Base-by-base conservation (phyloP, 2,888 invertebrate genomes). In the Mamestra brassicae region DNA sequence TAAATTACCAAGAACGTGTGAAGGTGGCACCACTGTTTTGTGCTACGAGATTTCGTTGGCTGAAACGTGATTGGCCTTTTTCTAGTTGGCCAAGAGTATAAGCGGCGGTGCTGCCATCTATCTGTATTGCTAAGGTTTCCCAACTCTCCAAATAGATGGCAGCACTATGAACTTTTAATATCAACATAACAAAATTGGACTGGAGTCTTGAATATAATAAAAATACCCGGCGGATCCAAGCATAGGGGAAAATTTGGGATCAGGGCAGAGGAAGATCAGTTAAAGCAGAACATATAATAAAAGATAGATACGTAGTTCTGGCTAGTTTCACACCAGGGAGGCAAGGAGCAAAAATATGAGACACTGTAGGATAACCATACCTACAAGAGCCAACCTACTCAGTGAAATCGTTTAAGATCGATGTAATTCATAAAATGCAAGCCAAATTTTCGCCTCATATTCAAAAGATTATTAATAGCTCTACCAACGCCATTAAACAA, bases 111-210 rank as follows among this genome's bases (percentile, higher is more conserved):
- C 80, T 79, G 84, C 80, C 83, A 80, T 62, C 83, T 80, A 50
- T 13, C 6, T 6, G 0, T 1, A 8, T 8, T 52, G 0, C 17
- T 0, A 26, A 0, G 10, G 34, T 42, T 26, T n/a, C 15, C 11
- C 15, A 7, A 52, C 11, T 47, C 13, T 13, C 3, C 52, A 3
- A 52, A 63, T 63, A 87, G 86, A 87, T 85, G 86, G 84, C 86
- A 80, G 74, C 82, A 82, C 80, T 47, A 13, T 47, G 10, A 36
- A 50, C 36, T 36, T 47, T 26, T 42, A 42, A 47, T n/a, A 13
- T 0, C 34, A 42, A 36, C 15, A 4, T 1, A 58, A 47, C 60
- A 36, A 61, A 6, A 26, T 60, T 52, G 0, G 7, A 45, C 10
- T 15, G 13, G 2, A 17, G 0, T 36, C 4, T 54, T 15, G 13